phyloP scores from a whole-genome alignment of 1,140 invertebrate genomes.

The Papilio dardanus region DNA sequence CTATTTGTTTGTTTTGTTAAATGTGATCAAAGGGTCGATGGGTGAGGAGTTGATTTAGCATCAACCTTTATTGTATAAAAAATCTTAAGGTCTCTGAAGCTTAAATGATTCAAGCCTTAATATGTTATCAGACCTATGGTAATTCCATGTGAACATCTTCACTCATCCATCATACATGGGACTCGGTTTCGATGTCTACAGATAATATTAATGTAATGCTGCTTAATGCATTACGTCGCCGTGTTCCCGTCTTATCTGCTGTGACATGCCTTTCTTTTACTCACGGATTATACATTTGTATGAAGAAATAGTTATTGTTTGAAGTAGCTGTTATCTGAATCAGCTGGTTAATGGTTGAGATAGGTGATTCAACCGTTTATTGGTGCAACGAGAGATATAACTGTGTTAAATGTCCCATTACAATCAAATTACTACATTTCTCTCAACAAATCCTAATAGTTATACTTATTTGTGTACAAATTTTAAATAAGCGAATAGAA shows the following conservation, averaged over 20 bases:
- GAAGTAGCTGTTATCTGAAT: not conserved
- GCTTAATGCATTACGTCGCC: not conserved
- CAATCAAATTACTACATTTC: too few relatives aligned
- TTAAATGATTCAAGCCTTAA: too few relatives aligned
- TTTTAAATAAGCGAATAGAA: not conserved
- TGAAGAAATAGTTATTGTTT: slow-evolving; percentile 2
- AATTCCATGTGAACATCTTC: not conserved
- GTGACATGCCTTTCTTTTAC: slow-evolving; percentile 4
- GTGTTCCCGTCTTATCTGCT: not conserved
- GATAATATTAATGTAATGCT: slow-evolving; percentile 19
- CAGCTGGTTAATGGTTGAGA: not conserved
- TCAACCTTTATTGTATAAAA: too few relatives aligned
- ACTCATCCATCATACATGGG: slow-evolving; percentile 14
- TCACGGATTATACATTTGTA: not conserved
- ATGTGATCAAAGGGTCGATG: too few relatives aligned
- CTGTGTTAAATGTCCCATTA: not conserved
- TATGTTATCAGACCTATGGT: too few relatives aligned
- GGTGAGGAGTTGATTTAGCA: too few relatives aligned
- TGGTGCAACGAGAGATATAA: too few relatives aligned
- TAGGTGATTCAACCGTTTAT: not conserved
- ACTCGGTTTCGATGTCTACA: not conserved
- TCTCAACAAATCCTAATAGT: not conserved
- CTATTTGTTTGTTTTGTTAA: too few relatives aligned
- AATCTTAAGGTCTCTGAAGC: too few relatives aligned
- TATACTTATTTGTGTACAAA: not conserved